Conservation (phyloP, 2,888 invertebrate genomes). For the Parthenolecanium corni region DNA sequence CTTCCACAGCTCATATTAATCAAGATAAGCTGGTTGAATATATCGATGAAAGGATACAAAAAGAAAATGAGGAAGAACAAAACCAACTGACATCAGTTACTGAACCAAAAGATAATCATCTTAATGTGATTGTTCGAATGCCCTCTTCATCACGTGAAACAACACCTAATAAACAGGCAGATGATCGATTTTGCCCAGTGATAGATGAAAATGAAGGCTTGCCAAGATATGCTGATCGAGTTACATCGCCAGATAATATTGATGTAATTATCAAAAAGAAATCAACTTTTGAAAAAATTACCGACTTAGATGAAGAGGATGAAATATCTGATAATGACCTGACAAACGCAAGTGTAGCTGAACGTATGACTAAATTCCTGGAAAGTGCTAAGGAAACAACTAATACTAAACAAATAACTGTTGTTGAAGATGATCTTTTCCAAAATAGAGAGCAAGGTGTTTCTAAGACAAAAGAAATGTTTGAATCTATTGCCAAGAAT, state of each 20-base stretch:
- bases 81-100: no score
- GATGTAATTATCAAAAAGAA: slow-evolving; percentile 28
- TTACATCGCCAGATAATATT: slow-evolving; percentile 61
- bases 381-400: slow-evolving; percentile 37
- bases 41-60: no score
- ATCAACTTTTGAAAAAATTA: slow-evolving; percentile 20
- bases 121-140: not conserved
- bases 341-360: slow-evolving; percentile 43
- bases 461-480: slow-evolving; percentile 51
- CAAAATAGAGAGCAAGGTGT: slow-evolving; percentile 31
- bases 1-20: no score
- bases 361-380: slow-evolving; percentile 46
- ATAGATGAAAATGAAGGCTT: slow-evolving; percentile 44
- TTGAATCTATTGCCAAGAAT: slow-evolving; percentile 49
- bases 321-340: slow-evolving; percentile 4
- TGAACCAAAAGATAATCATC: not conserved
- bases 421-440: slow-evolving; percentile 10
- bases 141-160: slow-evolving; percentile 62
- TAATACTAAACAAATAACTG: slow-evolving; percentile 32
- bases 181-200: slow-evolving; percentile 49
- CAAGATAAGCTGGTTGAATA: no score
- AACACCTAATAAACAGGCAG: slow-evolving; percentile 56
- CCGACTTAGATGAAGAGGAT: slow-evolving; percentile 35
- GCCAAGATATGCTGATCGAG: slow-evolving; percentile 56
- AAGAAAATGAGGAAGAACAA: no score